These are phyloP conservation scores for Esox niger DNA, from an alignment of 2,113 vertebrate species.

Conservation along the genomic window DNA sequence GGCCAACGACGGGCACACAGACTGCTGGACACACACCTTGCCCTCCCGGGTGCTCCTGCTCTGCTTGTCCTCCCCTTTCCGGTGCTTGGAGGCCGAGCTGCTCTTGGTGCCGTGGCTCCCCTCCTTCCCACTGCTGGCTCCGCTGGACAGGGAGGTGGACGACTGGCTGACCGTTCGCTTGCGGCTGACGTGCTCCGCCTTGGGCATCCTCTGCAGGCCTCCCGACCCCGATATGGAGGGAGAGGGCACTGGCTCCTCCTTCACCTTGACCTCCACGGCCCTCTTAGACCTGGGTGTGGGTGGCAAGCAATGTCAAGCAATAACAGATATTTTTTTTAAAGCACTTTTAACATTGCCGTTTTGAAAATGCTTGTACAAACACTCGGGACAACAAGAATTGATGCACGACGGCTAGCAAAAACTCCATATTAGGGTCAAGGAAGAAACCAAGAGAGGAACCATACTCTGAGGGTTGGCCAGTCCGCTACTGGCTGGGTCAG, in stretches of 20 bases:
- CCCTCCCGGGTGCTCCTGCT: slow-evolving; percentile 79
- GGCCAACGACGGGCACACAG: not conserved
- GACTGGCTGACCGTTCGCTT: slow-evolving; percentile 93
- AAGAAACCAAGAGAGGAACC: too few relatives aligned
- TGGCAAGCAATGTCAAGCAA: too few relatives aligned
- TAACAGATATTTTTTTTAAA: too few relatives aligned
- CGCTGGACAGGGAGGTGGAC: slow-evolving; percentile 83
- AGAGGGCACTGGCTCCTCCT: slow-evolving; percentile 89
- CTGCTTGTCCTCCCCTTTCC: slow-evolving; percentile 87
- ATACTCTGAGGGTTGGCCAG: too few relatives aligned
- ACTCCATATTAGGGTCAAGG: too few relatives aligned
- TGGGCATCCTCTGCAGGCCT: slow-evolving; percentile 81
- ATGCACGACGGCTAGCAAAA: too few relatives aligned
- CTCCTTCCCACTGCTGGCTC: slow-evolving; percentile 80
- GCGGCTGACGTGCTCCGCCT: slow-evolving; percentile 84
- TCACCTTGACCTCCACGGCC: slow-evolving; percentile 87
- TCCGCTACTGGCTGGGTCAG: too few relatives aligned
- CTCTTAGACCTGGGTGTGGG: slow-evolving; percentile 79
- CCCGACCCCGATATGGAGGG: slow-evolving; percentile 75
- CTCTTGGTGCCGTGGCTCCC: slow-evolving; percentile 75
- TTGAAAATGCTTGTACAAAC: too few relatives aligned
- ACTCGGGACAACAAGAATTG: too few relatives aligned
- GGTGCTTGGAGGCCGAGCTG: slow-evolving; percentile 84
- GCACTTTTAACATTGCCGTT: too few relatives aligned
- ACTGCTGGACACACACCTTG: slow-evolving; percentile 72